Percentiles rank a stretch among this genome's conserved stretches.
Conservation (phyloP, 2,113 vertebrate genomes). For the Psilopsiagon aurifrons region DNA sequence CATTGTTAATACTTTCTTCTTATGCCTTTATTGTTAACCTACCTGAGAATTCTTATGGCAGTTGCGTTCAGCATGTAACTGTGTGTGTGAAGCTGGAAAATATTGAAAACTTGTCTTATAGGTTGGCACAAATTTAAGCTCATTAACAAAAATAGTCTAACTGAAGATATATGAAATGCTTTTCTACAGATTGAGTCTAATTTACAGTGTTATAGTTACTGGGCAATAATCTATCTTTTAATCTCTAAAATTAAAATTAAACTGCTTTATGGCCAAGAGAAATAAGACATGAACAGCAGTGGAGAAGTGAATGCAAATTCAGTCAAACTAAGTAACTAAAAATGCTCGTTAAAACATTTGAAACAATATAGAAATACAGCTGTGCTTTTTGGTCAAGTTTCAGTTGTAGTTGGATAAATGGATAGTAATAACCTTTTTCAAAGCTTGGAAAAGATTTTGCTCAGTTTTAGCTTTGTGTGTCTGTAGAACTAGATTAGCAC, state of each 20-base stretch:
- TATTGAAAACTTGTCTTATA: background rate
- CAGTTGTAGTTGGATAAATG: background rate
- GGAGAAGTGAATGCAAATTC: background rate
- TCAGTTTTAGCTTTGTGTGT: background rate
- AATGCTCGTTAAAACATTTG: background rate
- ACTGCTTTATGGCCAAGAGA: background rate
- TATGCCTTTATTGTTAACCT: background rate
- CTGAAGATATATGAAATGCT: background rate
- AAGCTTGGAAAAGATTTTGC: background rate
- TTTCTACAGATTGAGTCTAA: background rate
- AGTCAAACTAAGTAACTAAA: background rate
- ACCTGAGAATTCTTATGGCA: background rate
- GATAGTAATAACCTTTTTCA: background rate
- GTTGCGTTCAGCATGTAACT: background rate
- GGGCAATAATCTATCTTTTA: background rate
- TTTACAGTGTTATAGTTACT: background rate
- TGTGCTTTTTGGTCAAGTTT: background rate
- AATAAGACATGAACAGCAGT: background rate
- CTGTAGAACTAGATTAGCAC: background rate
- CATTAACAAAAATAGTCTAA: background rate
- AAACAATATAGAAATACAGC: background rate
- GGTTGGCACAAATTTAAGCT: background rate
- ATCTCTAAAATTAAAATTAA: background rate
- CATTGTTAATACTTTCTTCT: background rate
- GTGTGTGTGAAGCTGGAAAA: background rate